Evolutionary conservation across 2,113 vertebrate species (phyloP).

Genomic region (Clarias macrocephalus): DNA sequence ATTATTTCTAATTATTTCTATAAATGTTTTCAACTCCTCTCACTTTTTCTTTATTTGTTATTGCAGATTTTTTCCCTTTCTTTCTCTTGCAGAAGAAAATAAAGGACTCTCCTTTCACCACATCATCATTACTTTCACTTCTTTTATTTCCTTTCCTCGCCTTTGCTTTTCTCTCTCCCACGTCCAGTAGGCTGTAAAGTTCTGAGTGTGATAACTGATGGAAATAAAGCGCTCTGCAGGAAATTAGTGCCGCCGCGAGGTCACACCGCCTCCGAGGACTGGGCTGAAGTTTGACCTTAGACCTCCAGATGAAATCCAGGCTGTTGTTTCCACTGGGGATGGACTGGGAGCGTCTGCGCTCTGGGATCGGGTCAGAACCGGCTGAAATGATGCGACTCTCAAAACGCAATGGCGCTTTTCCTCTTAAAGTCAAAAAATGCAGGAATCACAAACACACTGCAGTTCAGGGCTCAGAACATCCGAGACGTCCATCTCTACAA

Average conservation of each 20-base stretch:
- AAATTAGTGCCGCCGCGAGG: background rate
- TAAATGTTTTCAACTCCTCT: background rate
- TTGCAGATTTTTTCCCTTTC: background rate
- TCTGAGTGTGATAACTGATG: background rate
- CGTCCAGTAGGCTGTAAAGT: background rate
- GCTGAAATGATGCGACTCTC: constrained; percentile 51
- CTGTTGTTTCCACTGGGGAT: constrained; percentile 3
- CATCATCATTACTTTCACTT: background rate
- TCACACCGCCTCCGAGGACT: constrained; percentile 10
- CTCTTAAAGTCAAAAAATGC: background rate
- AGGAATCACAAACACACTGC: constrained; percentile 1
- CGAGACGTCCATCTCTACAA: background rate
- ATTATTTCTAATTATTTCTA: background rate
- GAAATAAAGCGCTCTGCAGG: constrained; percentile 10
- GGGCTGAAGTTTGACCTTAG: constrained; percentile 1
- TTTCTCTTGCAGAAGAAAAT: background rate
- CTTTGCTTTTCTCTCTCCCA: background rate
- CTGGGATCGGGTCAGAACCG: constrained; percentile 40
- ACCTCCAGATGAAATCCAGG: constrained; percentile 15
- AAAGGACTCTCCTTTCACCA: background rate
- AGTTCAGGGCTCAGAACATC: background rate
- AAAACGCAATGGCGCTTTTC: constrained; percentile 33
- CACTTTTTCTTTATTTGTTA: background rate
- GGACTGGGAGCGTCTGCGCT: background rate
- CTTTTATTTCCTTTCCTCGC: background rate